Percentiles rank a stretch among this genome's conserved stretches.
These are phyloP conservation scores for Thecocarcelia acutangulata DNA, from an alignment of 2,888 invertebrate genomes.

Conservation along the genomic window DNA sequence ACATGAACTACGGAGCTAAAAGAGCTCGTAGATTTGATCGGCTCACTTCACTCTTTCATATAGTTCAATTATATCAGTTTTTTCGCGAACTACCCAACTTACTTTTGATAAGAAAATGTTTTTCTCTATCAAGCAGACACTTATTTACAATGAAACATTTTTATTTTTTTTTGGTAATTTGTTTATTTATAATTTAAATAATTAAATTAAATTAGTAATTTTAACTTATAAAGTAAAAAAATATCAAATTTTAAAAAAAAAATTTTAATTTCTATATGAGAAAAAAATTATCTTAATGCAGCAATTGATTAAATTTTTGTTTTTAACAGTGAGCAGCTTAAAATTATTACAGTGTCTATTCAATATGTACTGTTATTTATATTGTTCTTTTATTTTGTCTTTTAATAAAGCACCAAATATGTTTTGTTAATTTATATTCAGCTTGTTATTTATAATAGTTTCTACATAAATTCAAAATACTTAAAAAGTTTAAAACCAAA, in stretches of 20 bases:
- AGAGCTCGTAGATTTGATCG: no score
- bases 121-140: no score
- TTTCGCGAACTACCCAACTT: no score
- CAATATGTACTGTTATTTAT: conserved; percentile 11
- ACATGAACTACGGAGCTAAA: no score
- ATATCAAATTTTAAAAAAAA: conserved; percentile 61
- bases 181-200: conserved; percentile 45
- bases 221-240: conserved; percentile 61
- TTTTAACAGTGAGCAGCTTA: conserved; percentile 44
- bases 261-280: conserved; percentile 23
- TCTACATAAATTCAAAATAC: conserved; percentile 17
- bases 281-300: conserved; percentile 38
- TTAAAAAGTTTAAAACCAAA: conserved; percentile 39
- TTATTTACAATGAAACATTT: no score
- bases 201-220: conserved; percentile 25
- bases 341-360: conserved; percentile 15
- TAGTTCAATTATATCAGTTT: no score
- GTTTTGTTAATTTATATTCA: neutral
- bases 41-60: no score
- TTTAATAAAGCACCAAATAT: conserved; percentile 52
- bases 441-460: neutral
- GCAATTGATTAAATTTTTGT: conserved; percentile 28
- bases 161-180: neutral
- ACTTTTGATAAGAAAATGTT: no score
- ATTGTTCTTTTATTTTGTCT: conserved; percentile 26